Conservation (phyloP, 2,888 invertebrate genomes). For the Melanophora roralis region DNA sequence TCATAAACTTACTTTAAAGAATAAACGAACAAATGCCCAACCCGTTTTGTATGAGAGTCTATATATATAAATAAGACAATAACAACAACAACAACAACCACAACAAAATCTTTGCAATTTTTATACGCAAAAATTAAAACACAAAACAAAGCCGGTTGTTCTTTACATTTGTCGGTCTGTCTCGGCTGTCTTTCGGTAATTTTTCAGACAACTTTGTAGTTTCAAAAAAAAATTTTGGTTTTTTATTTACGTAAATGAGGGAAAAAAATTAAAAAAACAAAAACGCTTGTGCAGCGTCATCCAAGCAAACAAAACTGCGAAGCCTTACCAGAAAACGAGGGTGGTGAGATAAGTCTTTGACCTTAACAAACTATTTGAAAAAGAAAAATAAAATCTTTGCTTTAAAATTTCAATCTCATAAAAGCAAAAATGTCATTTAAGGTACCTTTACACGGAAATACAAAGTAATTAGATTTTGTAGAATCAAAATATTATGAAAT, state of each 20-base stretch:
- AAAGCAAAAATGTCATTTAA: too few species aligned
- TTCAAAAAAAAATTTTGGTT: not conserved
- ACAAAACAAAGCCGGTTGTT: slow-evolving; percentile 17
- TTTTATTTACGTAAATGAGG: not conserved
- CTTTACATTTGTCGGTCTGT: slow-evolving; percentile 27
- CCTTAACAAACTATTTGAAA: too few species aligned
- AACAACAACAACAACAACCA: not conserved
- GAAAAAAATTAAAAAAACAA: not conserved
- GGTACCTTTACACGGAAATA: too few species aligned
- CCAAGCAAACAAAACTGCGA: not conserved
- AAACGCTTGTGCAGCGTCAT: not conserved
- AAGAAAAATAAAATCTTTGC: too few species aligned
- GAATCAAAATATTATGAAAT: too few species aligned
- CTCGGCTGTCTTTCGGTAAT: slow-evolving; percentile 29
- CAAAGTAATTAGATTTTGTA: too few species aligned
- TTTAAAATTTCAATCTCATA: too few species aligned
- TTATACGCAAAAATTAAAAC: not conserved
- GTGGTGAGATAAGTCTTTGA: not conserved
- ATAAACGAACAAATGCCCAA: slow-evolving; percentile 9
- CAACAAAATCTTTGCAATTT: too few species aligned
- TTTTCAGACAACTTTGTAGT: slow-evolving; percentile 49
- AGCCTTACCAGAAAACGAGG: slow-evolving; percentile 11
- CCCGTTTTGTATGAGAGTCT: slow-evolving; percentile 5
- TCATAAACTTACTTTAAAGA: slow-evolving; percentile 21
- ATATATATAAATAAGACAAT: not conserved